Percentiles rank a stretch among this genome's conserved stretches.
These are phyloP conservation scores for Tetragnatha montana DNA, from an alignment of 2,888 invertebrate genomes.

Conservation along the genomic window DNA sequence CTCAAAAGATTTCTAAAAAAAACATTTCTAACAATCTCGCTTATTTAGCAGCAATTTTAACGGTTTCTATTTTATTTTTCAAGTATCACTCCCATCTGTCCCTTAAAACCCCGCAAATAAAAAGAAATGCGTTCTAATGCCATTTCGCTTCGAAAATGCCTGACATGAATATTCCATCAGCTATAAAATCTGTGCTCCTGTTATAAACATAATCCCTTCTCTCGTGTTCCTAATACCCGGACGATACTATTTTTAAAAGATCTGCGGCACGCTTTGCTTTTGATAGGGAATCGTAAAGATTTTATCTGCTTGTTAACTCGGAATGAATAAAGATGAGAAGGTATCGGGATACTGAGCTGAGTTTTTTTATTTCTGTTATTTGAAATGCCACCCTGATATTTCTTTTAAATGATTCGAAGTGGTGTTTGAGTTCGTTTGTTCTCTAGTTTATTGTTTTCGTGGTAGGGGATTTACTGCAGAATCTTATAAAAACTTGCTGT, in stretches of 20 bases:
- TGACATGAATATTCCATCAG: conserved; percentile 5
- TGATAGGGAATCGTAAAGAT: background rate
- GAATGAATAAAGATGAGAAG: conserved; percentile 12
- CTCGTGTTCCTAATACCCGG: background rate
- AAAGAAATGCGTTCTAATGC: background rate
- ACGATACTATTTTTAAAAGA: background rate
- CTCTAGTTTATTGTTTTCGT: no score
- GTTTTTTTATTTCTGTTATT: background rate
- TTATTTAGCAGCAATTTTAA: background rate
- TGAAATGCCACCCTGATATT: background rate
- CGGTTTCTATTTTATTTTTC: background rate
- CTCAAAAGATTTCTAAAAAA: background rate
- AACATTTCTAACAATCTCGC: background rate
- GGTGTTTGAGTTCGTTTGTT: background rate
- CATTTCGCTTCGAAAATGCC: background rate
- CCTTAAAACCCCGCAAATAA: background rate
- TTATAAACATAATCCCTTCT: conserved; percentile 3
- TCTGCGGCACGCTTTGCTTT: background rate
- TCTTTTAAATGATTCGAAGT: background rate
- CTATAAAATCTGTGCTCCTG: background rate
- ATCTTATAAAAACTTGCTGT: no score
- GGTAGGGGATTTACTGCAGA: no score
- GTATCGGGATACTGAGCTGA: background rate
- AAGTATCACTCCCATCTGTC: background rate
- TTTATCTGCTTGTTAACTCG: background rate